Percentiles rank a stretch among this genome's conserved stretches.
phyloP scores from a whole-genome alignment of 2,113 vertebrate genomes.

The Burhinus bistriatus region DNA sequence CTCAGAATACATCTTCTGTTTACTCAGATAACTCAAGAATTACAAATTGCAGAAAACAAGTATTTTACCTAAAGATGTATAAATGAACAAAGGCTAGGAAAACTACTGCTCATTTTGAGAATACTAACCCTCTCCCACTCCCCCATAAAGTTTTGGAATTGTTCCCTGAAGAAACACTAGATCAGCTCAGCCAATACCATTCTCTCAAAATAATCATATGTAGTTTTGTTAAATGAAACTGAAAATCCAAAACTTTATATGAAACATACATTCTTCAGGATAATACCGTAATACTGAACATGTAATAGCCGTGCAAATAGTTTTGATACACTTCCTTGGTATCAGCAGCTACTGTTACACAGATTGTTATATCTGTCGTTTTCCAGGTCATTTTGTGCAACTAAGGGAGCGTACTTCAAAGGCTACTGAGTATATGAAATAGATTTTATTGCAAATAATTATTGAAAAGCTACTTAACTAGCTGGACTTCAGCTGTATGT shows the following conservation, averaged over 20 bases:
- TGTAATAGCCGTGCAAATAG: conserved; percentile 23
- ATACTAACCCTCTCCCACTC: not conserved
- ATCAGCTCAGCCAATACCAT: not conserved
- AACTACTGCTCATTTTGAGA: conserved; percentile 15
- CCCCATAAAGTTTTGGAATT: not conserved
- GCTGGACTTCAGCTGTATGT: not conserved
- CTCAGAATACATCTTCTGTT: conserved; percentile 14
- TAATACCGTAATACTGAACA: conserved; percentile 4
- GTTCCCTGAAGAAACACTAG: not conserved
- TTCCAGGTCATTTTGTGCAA: conserved; percentile 49
- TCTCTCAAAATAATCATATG: not conserved
- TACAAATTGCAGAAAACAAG: conserved; percentile 16
- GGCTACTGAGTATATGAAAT: conserved; percentile 24
- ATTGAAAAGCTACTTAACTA: conserved; percentile 41
- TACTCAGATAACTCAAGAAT: not conserved
- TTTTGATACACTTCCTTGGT: conserved; percentile 29
- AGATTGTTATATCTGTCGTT: conserved; percentile 39
- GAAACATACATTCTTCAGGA: conserved; percentile 6
- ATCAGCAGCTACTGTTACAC: conserved; percentile 4
- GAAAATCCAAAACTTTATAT: not conserved
- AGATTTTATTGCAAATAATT: conserved; percentile 47
- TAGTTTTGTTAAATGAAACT: conserved; percentile 32
- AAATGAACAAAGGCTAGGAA: not conserved
- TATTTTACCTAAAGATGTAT: conserved; percentile 48
- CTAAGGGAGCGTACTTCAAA: conserved; percentile 49